Conservation (phyloP, 2,113 vertebrate genomes). For the Tetraodon nigroviridis region DNA sequence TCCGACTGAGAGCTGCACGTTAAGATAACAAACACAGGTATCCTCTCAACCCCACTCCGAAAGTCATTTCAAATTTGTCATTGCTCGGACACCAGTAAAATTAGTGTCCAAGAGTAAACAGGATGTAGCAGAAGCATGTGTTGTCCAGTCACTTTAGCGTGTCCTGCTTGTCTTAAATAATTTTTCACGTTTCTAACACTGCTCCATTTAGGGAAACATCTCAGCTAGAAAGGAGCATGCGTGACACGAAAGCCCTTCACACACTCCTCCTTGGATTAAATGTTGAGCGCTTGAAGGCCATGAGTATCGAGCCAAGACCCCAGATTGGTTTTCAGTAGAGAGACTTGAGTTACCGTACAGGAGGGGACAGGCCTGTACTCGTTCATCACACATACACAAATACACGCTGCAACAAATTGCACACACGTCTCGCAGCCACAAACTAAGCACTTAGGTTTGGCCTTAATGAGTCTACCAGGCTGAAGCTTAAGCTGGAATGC, state of each 20-base stretch:
- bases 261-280: slow-evolving; percentile 36
- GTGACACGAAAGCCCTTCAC: slow-evolving; percentile 5
- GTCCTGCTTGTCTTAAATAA: not conserved
- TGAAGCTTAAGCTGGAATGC: slow-evolving; percentile 56
- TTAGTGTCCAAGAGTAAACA: not conserved
- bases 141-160: slow-evolving; percentile 19
- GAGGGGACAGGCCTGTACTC: slow-evolving; percentile 20
- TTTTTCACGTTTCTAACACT: not conserved
- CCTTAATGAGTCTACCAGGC: slow-evolving; percentile 56
- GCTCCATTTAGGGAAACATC: not conserved
- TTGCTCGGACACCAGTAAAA: no score
- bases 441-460: slow-evolving; percentile 44
- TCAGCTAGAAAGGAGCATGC: slow-evolving; percentile 7
- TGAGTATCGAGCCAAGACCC: slow-evolving; percentile 33
- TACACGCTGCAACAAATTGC: slow-evolving; percentile 27
- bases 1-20: slow-evolving; percentile 39
- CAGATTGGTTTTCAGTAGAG: slow-evolving; percentile 43
- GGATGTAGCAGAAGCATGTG: not conserved
- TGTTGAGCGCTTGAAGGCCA: slow-evolving; percentile 42
- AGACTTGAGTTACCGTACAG: slow-evolving; percentile 52
- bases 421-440: slow-evolving; percentile 28
- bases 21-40: slow-evolving; percentile 63
- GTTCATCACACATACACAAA: slow-evolving; percentile 37
- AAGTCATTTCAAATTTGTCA: no score
- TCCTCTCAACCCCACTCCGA: slow-evolving; percentile 23